These are phyloP conservation scores for Phaethornis superciliosus DNA, from an alignment of 2,113 vertebrate genomes.

Conservation along the genomic window DNA sequence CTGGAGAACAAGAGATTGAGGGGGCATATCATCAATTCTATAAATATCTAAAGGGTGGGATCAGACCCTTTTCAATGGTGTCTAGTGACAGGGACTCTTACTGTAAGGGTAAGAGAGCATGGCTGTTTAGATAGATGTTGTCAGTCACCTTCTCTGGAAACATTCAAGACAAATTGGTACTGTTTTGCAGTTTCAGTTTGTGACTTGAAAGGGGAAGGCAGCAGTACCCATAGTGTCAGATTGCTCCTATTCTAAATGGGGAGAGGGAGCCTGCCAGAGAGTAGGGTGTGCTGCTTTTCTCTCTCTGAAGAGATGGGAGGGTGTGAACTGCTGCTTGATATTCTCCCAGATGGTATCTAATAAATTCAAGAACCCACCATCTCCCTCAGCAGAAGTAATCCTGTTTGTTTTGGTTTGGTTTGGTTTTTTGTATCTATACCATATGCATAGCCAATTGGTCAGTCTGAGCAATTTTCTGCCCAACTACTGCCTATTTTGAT, in stretches of 20 bases:
- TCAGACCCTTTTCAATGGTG: too few relatives aligned
- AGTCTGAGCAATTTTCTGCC: neutral
- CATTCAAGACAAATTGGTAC: neutral
- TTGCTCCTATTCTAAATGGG: neutral
- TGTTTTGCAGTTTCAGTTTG: neutral
- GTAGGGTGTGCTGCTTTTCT: neutral
- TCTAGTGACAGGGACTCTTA: too few relatives aligned
- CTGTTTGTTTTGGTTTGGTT: neutral
- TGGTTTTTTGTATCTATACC: neutral
- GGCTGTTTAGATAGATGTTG: too few relatives aligned
- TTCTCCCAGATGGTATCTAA: neutral
- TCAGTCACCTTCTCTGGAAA: too few relatives aligned
- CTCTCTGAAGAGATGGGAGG: neutral
- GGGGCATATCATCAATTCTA: too few relatives aligned
- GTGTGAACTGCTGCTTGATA: neutral
- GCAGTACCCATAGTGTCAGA: rapidly evolving
- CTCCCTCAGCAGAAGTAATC: neutral
- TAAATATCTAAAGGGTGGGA: too few relatives aligned
- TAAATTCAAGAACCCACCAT: neutral
- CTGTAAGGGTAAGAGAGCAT: too few relatives aligned
- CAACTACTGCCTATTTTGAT: neutral
- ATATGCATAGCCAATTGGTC: neutral
- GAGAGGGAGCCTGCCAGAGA: neutral
- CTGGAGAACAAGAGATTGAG: too few relatives aligned
- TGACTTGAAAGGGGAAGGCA: neutral